Percentiles rank a stretch among this genome's conserved stretches.
Evolutionary conservation across 2,888 invertebrate genomes (phyloP).

Genomic region (Erebia epiphron): DNA sequence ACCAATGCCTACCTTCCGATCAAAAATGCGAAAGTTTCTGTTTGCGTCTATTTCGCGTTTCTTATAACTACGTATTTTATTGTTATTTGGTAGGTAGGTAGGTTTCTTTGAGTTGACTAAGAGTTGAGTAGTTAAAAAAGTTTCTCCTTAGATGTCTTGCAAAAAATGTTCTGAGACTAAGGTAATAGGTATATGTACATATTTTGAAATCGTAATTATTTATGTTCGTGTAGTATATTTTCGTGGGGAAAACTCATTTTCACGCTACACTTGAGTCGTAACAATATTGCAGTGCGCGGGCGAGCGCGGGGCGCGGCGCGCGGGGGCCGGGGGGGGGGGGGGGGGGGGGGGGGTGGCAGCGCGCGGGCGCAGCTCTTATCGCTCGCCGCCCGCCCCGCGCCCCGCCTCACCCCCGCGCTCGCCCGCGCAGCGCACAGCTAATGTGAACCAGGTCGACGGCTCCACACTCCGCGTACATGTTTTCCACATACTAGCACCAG

Average conservation of each 20-base stretch:
- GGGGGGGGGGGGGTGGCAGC: slow-evolving; percentile 28
- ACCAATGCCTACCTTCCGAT: too few species aligned
- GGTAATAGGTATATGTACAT: too few species aligned
- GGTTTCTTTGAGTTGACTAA: too few species aligned
- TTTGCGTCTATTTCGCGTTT: too few species aligned
- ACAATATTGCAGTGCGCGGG: neutral
- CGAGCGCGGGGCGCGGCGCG: slow-evolving; percentile 23
- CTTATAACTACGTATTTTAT: too few species aligned
- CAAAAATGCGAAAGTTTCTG: too few species aligned
- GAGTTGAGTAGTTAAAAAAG: too few species aligned
- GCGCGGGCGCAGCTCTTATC: slow-evolving; percentile 52
- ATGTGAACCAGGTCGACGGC: slow-evolving; percentile 42
- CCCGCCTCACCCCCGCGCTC: slow-evolving; percentile 41
- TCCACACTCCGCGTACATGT: neutral
- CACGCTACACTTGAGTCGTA: slow-evolving; percentile 10
- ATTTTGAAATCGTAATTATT: too few species aligned
- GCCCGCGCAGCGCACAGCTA: slow-evolving; percentile 44
- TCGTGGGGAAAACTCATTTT: neutral
- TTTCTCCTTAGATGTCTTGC: too few species aligned
- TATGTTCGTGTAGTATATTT: neutral
- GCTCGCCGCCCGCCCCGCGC: slow-evolving; percentile 39
- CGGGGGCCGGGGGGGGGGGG: slow-evolving; percentile 29
- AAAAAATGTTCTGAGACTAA: too few species aligned
- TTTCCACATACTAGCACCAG: too few species aligned
- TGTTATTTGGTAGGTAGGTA: too few species aligned